phyloP scores from a whole-genome alignment of 2,888 invertebrate genomes.

The Brenthis daphne region DNA sequence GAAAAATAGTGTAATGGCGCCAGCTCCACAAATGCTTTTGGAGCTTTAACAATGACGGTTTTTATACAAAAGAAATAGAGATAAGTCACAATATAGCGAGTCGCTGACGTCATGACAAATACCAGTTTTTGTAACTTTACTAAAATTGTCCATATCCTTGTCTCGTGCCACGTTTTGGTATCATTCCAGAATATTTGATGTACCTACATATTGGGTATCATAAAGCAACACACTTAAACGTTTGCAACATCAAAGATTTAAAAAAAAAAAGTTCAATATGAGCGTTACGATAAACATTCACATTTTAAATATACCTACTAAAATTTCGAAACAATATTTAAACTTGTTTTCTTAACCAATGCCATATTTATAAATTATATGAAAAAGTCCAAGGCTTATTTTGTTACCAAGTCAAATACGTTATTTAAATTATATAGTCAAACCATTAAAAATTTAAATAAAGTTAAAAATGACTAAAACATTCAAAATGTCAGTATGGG shows the following conservation, averaged over 20 bases:
- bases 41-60: constrained; percentile 41
- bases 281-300: constrained; percentile 1
- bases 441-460: background rate
- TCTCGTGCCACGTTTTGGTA: constrained; percentile 42
- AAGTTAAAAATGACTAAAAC: constrained; percentile 18
- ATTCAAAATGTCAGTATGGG: constrained; percentile 7
- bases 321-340: no score
- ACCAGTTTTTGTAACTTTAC: constrained; percentile 40
- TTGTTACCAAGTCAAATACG: no score
- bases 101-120: constrained; percentile 43
- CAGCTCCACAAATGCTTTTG: constrained; percentile 31
- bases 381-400: no score
- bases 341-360: no score
- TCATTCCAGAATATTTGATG: no score
- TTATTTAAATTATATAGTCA: no score
- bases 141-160: constrained; percentile 35
- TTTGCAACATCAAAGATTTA: no score
- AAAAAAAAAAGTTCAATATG: no score
- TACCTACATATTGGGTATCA: no score
- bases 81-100: constrained; percentile 43
- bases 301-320: no score
- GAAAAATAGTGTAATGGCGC: constrained; percentile 37
- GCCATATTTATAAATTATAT: no score
- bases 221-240: no score
- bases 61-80: constrained; percentile 44